Evolutionary conservation across 2,113 vertebrate genomes (phyloP), one percentile per base, ranked within the genome.

Genomic region (Globicephala melas): DNA sequence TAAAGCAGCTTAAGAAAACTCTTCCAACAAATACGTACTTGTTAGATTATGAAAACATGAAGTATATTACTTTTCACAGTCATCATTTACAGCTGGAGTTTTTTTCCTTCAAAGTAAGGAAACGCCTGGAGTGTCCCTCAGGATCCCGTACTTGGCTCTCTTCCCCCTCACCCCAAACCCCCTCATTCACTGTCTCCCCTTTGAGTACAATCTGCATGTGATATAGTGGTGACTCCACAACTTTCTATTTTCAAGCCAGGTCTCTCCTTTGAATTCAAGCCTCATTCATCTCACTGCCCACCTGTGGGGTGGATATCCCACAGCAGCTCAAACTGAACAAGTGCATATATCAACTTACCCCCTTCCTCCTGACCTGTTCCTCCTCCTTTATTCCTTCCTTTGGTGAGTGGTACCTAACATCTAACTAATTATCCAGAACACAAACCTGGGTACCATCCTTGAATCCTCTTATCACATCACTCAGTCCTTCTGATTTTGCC

Each of bases 161-260:
- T 33, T 74, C 23, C 47, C 14, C 20, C 65, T 62, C 41, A 44
- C 10, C 47, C 28, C 5, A 44, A 41, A 33, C 31, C 21, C 86
- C 58, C 63, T 91, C 50, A 25, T 21, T 41, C 9, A 7, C 31
- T 9, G 11, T 9, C 2, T 3, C 25, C 10, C 79, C 38, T 18
- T 67, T 1, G 23, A 2, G 26, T 2, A 41, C 14, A 8, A 2
- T 5, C n/a, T 36, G 9, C 26, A 20, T 3, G 63, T 6, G 28
- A 7, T 3, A 7, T 0, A 18, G 84, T 25, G 21, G 41, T 28
- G 58, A 25, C 18, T 60, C 36, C 36, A 20, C 1, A 10, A 9
- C 67, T 47, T 79, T 26, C 67, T 14, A 3, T 15, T 25, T 91
- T 68, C 13, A 21, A 15, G 38, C 41, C 58, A 33, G 36, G 50